phyloP scores from a whole-genome alignment of 1,140 invertebrate species.

The Drosophila pallidifrons region DNA sequence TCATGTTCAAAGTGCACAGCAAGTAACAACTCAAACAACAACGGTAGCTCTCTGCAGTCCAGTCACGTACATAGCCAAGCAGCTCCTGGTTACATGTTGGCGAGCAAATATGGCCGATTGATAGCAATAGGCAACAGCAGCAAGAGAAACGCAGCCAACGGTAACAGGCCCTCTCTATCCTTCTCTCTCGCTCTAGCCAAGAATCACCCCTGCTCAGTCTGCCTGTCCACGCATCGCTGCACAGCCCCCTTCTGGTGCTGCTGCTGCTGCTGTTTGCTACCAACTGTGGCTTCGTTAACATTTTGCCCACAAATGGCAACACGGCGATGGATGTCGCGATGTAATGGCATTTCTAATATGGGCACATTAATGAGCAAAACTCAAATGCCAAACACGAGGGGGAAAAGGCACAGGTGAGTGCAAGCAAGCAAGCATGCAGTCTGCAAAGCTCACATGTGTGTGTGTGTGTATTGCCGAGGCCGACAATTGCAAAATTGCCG shows the following conservation, averaged over 20 bases:
- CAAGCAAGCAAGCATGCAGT: neutral
- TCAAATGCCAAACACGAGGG: constrained; percentile 4
- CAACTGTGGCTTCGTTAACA: constrained; percentile 66
- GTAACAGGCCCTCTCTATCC: constrained; percentile 42
- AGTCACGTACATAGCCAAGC: constrained; percentile 60
- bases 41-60: constrained; percentile 48
- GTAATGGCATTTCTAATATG: constrained; percentile 82
- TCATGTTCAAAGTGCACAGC: constrained; percentile 58
- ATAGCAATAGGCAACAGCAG: constrained; percentile 24
- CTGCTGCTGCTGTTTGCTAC: neutral
- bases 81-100: constrained; percentile 58
- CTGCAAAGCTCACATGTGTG: constrained; percentile 15
- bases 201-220: constrained; percentile 39
- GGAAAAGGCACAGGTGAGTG: constrained; percentile 51
- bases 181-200: constrained; percentile 3
- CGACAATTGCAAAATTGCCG: constrained; percentile 71
- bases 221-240: constrained; percentile 62
- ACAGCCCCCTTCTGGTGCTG: constrained; percentile 31
- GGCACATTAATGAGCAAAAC: constrained; percentile 68
- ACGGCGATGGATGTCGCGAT: constrained; percentile 64
- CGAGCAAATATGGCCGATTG: constrained; percentile 71
- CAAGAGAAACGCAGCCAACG: constrained; percentile 45
- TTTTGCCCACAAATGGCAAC: constrained; percentile 78
- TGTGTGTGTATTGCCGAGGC: neutral
- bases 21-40: constrained; percentile 45